Percentiles rank a stretch among this genome's conserved stretches.
phyloP scores from a whole-genome alignment of 2,797 vertebrate species.

The Pantherophis vulpinus region DNA sequence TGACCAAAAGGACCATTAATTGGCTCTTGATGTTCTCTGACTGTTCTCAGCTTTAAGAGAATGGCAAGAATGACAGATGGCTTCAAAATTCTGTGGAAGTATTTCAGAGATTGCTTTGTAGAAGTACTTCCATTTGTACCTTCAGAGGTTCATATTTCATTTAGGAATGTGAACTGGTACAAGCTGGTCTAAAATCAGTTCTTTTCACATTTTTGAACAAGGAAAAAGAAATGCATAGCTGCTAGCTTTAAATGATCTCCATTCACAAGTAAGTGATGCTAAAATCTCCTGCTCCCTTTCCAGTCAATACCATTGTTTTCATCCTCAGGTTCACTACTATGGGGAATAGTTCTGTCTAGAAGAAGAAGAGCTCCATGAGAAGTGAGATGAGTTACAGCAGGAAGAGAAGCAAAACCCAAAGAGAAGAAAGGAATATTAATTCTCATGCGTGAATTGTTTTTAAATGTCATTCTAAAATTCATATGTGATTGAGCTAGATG shows the following conservation, averaged over 20 bases:
- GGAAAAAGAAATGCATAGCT: background rate
- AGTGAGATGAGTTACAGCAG: background rate
- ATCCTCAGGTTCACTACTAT: background rate
- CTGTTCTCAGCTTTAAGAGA: background rate
- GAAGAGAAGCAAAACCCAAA: background rate
- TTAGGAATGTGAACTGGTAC: background rate
- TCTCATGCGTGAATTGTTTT: background rate
- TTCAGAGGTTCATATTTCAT: background rate
- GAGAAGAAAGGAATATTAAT: background rate
- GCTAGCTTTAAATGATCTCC: background rate
- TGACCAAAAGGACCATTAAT: background rate
- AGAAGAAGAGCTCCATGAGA: background rate
- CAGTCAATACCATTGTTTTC: background rate
- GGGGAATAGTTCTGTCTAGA: background rate
- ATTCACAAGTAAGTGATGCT: background rate
- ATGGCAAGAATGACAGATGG: background rate
- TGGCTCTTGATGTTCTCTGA: background rate
- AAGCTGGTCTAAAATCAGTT: background rate
- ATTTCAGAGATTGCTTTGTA: background rate
- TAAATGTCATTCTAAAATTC: background rate
- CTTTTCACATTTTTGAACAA: background rate
- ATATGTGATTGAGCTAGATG: background rate
- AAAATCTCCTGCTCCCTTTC: background rate
- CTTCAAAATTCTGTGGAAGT: background rate
- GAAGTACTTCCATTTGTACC: background rate